phyloP scores from a whole-genome alignment of 1,140 invertebrate species.

The Elymnias hypermnestra region DNA sequence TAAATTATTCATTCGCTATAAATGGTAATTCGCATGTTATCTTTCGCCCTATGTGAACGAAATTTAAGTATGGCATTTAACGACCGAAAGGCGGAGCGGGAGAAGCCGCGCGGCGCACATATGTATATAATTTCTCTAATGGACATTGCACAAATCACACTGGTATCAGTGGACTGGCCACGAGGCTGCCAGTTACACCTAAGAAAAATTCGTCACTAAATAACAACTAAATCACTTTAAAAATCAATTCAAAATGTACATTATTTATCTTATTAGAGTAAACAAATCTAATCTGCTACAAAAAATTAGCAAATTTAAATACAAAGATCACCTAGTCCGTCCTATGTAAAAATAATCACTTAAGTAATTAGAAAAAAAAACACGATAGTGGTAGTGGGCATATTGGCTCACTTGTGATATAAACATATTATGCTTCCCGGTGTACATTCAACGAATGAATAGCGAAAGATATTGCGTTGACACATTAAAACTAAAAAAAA shows the following conservation, averaged over 20 bases:
- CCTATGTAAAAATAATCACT: slow-evolving; percentile 71
- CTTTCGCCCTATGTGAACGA: background rate
- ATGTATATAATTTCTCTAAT: slow-evolving; percentile 41
- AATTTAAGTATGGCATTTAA: background rate
- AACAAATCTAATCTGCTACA: slow-evolving; percentile 74
- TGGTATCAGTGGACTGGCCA: slow-evolving; percentile 62
- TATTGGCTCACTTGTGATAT: slow-evolving; percentile 54
- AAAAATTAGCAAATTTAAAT: slow-evolving; percentile 75
- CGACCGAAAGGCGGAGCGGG: background rate
- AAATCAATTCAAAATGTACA: slow-evolving; percentile 75
- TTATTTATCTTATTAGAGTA: slow-evolving; percentile 68
- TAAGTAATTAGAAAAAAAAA: slow-evolving; percentile 71
- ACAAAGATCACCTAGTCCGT: slow-evolving; percentile 69
- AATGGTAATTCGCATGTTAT: background rate
- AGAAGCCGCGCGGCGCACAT: background rate
- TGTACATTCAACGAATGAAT: slow-evolving; percentile 68
- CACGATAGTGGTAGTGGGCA: slow-evolving; percentile 48
- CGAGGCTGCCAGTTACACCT: slow-evolving; percentile 64
- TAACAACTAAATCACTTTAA: slow-evolving; percentile 76
- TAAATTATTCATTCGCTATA: too few species aligned
- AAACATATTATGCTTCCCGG: slow-evolving; percentile 63
- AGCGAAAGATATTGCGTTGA: slow-evolving; percentile 68
- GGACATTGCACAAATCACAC: slow-evolving; percentile 70
- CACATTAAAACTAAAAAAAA: slow-evolving; percentile 70
- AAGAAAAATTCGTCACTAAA: slow-evolving; percentile 72